Percentiles rank a stretch among this genome's conserved stretches.
These are phyloP conservation scores for Ooceraea biroi DNA, from an alignment of 1,140 invertebrate genomes.

Conservation along the genomic window DNA sequence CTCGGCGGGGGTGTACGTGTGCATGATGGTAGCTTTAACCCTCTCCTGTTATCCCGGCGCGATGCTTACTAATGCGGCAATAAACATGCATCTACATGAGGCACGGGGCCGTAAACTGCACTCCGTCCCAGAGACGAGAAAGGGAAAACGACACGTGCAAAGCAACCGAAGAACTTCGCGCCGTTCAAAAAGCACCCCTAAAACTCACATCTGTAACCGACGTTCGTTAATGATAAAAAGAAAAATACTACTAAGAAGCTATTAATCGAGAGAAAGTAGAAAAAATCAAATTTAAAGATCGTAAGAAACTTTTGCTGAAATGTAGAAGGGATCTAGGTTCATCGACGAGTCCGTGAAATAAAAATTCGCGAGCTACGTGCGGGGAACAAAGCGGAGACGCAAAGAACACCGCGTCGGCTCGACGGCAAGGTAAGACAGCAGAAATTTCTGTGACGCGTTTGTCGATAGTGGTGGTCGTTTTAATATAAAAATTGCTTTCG, in stretches of 20 bases:
- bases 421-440: slow-evolving; percentile 47
- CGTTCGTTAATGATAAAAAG: slow-evolving; percentile 2
- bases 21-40: slow-evolving; percentile 42
- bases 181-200: not conserved
- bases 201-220: not conserved
- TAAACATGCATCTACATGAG: slow-evolving; percentile 81
- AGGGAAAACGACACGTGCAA: slow-evolving; percentile 45
- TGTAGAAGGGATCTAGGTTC: not conserved
- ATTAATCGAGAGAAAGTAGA: not conserved
- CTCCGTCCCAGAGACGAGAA: slow-evolving; percentile 32
- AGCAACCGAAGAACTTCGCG: not conserved
- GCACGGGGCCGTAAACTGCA: slow-evolving; percentile 64
- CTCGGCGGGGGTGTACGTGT: not conserved
- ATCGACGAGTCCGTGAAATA: not conserved
- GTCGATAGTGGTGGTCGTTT: slow-evolving; percentile 43
- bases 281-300: not conserved
- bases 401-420: not conserved
- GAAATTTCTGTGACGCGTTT: not conserved
- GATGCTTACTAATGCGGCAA: slow-evolving; percentile 77
- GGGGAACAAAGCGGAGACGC: not conserved
- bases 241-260: not conserved
- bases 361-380: not conserved
- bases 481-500: slow-evolving; percentile 59
- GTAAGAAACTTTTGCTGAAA: not conserved
- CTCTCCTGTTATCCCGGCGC: slow-evolving; percentile 8